phyloP scores from a whole-genome alignment of 2,113 vertebrate species.

The Eleginops maclovinus region DNA sequence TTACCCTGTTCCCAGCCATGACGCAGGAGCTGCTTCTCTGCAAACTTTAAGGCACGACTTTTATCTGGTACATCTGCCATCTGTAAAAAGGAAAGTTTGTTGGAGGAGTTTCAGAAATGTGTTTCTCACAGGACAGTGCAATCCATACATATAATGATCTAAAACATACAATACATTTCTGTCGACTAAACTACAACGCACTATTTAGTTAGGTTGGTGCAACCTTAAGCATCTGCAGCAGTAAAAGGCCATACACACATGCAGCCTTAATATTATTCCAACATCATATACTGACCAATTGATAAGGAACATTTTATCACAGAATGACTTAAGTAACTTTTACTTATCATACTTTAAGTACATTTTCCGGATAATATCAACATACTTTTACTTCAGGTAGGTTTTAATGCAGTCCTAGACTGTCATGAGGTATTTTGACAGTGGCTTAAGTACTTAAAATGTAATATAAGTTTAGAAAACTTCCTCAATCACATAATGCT shows the following conservation, averaged over 20 bases:
- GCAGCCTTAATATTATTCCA: background rate
- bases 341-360: too few species aligned
- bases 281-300: background rate
- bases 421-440: background rate
- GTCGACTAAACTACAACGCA: background rate
- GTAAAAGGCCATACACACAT: background rate
- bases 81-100: background rate
- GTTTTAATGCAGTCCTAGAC: background rate
- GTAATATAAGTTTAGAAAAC: background rate
- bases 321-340: background rate
- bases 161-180: background rate
- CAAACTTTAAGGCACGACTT: constrained; percentile 86
- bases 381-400: background rate
- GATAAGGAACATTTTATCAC: background rate
- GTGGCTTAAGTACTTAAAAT: background rate
- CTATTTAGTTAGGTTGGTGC: background rate
- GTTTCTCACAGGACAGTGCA: background rate
- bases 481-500: background rate
- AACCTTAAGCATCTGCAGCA: background rate
- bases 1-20: constrained; percentile 91
- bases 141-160: background rate
- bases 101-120: background rate
- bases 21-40: constrained; percentile 88
- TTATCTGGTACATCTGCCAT: constrained; percentile 76
- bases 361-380: background rate